These are phyloP conservation scores for Pomacea maculata DNA, from an alignment of 1,140 invertebrate species.

Conservation along the genomic window DNA sequence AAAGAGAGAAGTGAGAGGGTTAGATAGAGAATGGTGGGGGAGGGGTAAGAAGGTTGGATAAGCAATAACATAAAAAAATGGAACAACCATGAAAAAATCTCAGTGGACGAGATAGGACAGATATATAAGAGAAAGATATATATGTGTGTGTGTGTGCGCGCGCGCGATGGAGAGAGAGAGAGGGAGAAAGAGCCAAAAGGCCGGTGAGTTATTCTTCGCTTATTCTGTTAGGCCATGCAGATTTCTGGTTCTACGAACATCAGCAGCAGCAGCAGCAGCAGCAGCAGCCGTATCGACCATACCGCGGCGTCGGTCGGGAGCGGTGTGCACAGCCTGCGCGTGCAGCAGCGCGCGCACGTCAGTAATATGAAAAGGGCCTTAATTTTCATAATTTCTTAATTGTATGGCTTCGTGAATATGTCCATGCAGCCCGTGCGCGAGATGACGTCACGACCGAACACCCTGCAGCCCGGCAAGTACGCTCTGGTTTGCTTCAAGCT, in stretches of 20 bases:
- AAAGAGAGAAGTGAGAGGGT: neutral
- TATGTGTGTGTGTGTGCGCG: neutral
- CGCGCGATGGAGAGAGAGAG: neutral
- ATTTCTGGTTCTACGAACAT: neutral
- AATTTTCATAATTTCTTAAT: slow-evolving; percentile 49
- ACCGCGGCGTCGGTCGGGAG: neutral
- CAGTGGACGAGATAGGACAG: neutral
- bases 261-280: neutral
- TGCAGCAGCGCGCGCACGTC: slow-evolving; percentile 8
- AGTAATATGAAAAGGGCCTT: slow-evolving; percentile 42
- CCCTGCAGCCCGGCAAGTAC: neutral
- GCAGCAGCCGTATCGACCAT: neutral
- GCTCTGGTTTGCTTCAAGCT: neutral
- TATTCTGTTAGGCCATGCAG: neutral
- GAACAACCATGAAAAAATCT: neutral
- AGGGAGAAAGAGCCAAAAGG: neutral
- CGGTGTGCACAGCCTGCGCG: neutral
- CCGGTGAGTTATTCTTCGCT: neutral
- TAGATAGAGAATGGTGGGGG: slow-evolving; percentile 2
- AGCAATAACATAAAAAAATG: neutral
- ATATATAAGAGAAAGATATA: neutral
- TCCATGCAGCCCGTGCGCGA: slow-evolving; percentile 29
- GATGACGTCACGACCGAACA: slow-evolving; percentile 35
- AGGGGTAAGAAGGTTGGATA: slow-evolving; percentile 3
- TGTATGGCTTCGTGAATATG: slow-evolving; percentile 34